Evolutionary conservation across 2,113 vertebrate genomes (phyloP).

Genomic region (zebrafish (Danio rerio)): GRCz12tu NC_133182.1:25445501-25446000

Average conservation of each 20-base stretch:
- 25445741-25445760: slow-evolving; percentile 4
- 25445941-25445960: not conserved
- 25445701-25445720: not conserved
- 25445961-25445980: not conserved
- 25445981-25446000: not conserved
- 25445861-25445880: not conserved
- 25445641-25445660: not conserved
- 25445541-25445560: slow-evolving; percentile 14
- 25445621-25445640: not conserved
- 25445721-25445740: not conserved
- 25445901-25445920: slow-evolving; percentile 24
- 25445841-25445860: slow-evolving; percentile 29
- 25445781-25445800: slow-evolving; percentile 28
- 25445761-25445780: not conserved
- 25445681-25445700: slow-evolving; percentile 7
- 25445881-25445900: slow-evolving; percentile 3
- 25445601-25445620: slow-evolving; percentile 11
- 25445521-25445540: slow-evolving; percentile 36
- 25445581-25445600: slow-evolving; percentile 21
- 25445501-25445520: slow-evolving; percentile 34
- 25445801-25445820: slow-evolving; percentile 26
- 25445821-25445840: slow-evolving; percentile 36
- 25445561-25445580: slow-evolving; percentile 36
- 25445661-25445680: not conserved
- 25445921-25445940: slow-evolving; percentile 10